Percentiles rank a stretch among this genome's conserved stretches.
These are phyloP conservation scores for Rhodophaea formosa DNA, from an alignment of 2,888 invertebrate genomes.

Conservation along the genomic window DNA sequence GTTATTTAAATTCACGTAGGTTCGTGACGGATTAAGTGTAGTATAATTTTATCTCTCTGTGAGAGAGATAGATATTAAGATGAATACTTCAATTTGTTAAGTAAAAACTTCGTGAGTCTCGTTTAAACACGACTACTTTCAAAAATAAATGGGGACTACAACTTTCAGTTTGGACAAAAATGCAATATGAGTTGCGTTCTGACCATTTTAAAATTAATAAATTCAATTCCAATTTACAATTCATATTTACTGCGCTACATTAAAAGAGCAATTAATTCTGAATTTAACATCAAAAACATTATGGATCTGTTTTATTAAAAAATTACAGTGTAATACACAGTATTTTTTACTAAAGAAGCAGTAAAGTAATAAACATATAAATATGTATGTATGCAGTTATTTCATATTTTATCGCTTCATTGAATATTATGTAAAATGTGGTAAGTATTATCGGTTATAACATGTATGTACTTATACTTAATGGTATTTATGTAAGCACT, in stretches of 20 bases:
- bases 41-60: neutral
- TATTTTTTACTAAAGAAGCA: no score
- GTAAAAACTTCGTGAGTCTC: neutral
- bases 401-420: no score
- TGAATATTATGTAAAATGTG: no score
- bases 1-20: neutral
- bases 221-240: neutral
- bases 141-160: slow-evolving; percentile 2
- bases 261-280: no score
- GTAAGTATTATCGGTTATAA: no score
- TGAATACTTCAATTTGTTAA: neutral
- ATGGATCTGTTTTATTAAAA: no score
- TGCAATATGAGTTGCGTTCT: neutral
- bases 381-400: no score
- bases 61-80: neutral
- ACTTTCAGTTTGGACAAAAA: slow-evolving; percentile 1
- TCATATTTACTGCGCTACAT: neutral
- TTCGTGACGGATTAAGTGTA: neutral
- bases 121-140: slow-evolving; percentile 5
- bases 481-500: no score
- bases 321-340: no score
- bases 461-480: no score
- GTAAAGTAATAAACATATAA: no score
- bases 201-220: neutral
- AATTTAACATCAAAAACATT: no score